Conservation (phyloP, 2,113 vertebrate species). For the Prionailurus viverrinus region DNA sequence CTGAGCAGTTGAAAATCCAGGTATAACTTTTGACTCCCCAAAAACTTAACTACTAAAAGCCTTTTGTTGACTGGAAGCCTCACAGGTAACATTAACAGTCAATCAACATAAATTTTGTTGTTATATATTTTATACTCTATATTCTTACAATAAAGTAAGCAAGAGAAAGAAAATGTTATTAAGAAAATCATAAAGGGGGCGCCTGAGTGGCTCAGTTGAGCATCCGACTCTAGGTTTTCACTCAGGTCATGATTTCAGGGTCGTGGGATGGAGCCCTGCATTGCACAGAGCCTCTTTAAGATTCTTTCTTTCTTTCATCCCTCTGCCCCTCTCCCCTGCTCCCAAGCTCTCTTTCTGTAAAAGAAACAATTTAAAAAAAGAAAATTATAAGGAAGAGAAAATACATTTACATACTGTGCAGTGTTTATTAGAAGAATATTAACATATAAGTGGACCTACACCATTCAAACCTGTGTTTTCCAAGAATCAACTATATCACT, state of each 20-base stretch:
- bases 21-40: neutral
- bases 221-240: accelerated
- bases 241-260: neutral
- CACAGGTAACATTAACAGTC: neutral
- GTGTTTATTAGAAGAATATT: neutral
- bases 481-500: neutral
- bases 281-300: no score
- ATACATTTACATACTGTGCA: neutral
- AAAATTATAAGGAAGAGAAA: neutral
- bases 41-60: neutral
- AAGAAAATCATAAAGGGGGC: neutral
- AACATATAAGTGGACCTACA: neutral
- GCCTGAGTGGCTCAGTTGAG: neutral
- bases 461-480: neutral
- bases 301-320: neutral
- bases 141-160: neutral
- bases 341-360: neutral
- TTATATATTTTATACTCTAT: neutral
- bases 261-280: neutral
- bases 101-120: neutral
- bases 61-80: neutral
- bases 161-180: neutral
- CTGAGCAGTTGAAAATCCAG: neutral
- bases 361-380: neutral
- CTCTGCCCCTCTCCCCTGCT: neutral